phyloP scores from a whole-genome alignment of 2,888 invertebrate genomes.

The Coleophora flavipennella region DNA sequence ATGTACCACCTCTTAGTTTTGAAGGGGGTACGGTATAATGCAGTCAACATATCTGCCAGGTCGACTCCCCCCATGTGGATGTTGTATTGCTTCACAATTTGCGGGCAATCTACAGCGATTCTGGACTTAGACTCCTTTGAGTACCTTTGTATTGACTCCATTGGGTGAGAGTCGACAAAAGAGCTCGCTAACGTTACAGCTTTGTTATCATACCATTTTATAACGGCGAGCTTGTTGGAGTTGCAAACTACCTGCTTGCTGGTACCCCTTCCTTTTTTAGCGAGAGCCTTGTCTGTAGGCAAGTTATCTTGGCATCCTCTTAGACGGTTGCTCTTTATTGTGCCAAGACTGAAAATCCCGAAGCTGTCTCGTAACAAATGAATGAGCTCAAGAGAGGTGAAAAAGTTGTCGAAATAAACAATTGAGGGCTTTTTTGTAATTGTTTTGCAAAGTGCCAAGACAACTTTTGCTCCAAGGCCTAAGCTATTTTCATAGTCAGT shows the following conservation, averaged over 20 bases:
- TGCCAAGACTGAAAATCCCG: constrained; percentile 20
- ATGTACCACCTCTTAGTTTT: constrained; percentile 26
- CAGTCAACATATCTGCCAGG: constrained; percentile 24
- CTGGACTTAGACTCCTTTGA: constrained; percentile 20
- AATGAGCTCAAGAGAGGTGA: constrained; percentile 15
- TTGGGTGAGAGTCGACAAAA: constrained; percentile 21
- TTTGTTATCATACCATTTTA: constrained; percentile 29
- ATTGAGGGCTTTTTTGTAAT: constrained; percentile 9
- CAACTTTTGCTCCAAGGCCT: constrained; percentile 26
- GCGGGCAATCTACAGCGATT: constrained; percentile 26
- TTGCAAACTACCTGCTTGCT: constrained; percentile 16
- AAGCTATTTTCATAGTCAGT: constrained; percentile 18
- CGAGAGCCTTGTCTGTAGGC: constrained; percentile 16
- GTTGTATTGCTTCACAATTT: constrained; percentile 27
- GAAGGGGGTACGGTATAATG: constrained; percentile 20
- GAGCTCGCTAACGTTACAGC: constrained; percentile 24
- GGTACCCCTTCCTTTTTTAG: constrained; percentile 17
- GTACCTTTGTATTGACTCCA: constrained; percentile 22
- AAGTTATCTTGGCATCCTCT: constrained; percentile 17
- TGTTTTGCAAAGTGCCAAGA: constrained; percentile 19
- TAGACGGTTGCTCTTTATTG: constrained; percentile 19
- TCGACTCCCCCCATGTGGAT: constrained; percentile 32
- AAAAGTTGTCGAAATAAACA: constrained; percentile 2
- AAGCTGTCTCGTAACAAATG: constrained; percentile 18
- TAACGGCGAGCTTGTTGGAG: constrained; percentile 16